phyloP scores from a whole-genome alignment of 2,113 vertebrate species.

The Hypocryptadius cinnamomeus region DNA sequence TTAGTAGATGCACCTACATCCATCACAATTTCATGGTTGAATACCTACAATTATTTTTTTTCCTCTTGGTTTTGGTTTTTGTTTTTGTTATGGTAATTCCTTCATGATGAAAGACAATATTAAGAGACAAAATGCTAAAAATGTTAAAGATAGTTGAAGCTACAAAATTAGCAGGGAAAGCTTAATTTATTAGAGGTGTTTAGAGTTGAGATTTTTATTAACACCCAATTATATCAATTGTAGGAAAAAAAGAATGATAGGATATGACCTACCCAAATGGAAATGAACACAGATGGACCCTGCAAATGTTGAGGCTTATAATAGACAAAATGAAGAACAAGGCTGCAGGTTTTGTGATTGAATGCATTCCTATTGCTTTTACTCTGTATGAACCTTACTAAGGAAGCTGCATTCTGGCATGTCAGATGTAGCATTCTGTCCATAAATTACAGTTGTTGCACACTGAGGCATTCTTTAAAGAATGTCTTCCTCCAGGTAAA shows the following conservation, averaged over 20 bases:
- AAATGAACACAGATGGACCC: background rate
- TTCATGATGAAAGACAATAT: background rate
- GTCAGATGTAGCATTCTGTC: background rate
- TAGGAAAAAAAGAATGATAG: background rate
- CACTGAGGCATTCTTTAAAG: background rate
- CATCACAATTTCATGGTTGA: background rate
- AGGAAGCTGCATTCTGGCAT: background rate
- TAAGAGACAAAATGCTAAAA: background rate
- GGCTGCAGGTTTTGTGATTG: background rate
- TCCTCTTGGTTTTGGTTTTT: background rate
- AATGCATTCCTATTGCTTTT: background rate
- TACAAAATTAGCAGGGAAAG: background rate
- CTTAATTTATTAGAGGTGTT: background rate
- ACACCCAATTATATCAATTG: background rate
- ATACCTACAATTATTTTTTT: background rate
- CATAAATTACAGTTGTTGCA: background rate
- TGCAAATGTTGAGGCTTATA: background rate
- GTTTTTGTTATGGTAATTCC: background rate
- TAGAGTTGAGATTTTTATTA: background rate
- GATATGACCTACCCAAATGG: background rate
- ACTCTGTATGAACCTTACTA: background rate
- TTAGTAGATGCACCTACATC: background rate
- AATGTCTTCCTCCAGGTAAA: background rate
- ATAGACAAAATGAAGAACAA: background rate
- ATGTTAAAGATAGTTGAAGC: background rate